Evolutionary conservation across 2,113 vertebrate species (phyloP), one percentile per base, ranked within the genome.

Genomic region (Xiphophorus couchianus): DNA sequence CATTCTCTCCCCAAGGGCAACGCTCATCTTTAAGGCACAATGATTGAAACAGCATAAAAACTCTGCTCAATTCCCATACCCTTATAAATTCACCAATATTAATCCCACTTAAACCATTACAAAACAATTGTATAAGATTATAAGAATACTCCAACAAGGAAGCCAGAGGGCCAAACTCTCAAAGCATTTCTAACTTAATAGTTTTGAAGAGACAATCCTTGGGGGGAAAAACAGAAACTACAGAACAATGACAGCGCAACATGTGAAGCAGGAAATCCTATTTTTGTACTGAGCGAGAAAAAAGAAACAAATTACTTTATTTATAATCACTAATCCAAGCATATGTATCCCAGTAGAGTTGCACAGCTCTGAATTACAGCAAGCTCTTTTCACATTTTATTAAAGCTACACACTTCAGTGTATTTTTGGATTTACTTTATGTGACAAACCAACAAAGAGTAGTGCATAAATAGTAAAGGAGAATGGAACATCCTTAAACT

Each of bases 341-440:
- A 27, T 44, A 15, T 33, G 77, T 67, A 72, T 85, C 88, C 86
- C 84, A 76, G 81, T 31, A 58, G 78, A 89, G 76, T 81, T 71
- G 78, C 76, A 63, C 81, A 79, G 37, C 74, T 81, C 76, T 22
- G 51, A 54, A 54, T 54, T 8, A 54, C 42, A 13, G 39, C 39
- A 42, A 42, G 31, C 6, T 33, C 31, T 33, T 33, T 33, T 33
- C 31, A 37, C 35, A 37, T 37, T 37, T 37, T 37, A 37, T 37
- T 12, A 37, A 37, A 37, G 35, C 35, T 37, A 12, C 10, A 11
- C 35, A 37, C 35, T 11, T 37, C 35, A 37, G 9, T 37, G 35
- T 37, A 11, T 37, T 37, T 11, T 37, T 10, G 35, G 35, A 37
- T 37, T 37, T 37, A 37, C 11, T 37, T 37, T 37, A 37, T 37